phyloP scores from a whole-genome alignment of 2,888 invertebrate genomes.

The Operophtera brumata region DNA sequence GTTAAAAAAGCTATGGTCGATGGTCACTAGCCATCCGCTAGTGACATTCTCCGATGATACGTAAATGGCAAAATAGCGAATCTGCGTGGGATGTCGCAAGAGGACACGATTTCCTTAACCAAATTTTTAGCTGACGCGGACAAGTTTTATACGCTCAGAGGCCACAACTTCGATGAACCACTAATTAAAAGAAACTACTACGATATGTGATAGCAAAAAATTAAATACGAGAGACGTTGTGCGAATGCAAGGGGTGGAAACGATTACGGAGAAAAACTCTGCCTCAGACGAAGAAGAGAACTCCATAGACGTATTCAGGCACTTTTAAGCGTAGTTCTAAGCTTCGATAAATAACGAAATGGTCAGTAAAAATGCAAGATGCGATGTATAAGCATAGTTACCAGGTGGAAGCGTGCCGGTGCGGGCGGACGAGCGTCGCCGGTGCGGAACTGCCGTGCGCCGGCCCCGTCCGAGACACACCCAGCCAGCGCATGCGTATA shows the following conservation, averaged over 20 bases:
- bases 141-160: neutral
- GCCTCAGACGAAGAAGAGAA: neutral
- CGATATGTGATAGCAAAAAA: neutral
- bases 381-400: constrained; percentile 25
- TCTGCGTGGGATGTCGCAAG: neutral
- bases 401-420: constrained; percentile 33
- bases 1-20: neutral
- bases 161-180: neutral
- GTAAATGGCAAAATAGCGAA: neutral
- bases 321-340: neutral
- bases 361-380: constrained; percentile 24
- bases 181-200: neutral
- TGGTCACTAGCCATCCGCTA: neutral
- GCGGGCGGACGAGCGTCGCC: constrained; percentile 45
- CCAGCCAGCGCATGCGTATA: constrained; percentile 70
- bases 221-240: neutral
- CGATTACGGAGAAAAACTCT: neutral
- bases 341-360: constrained; percentile 4
- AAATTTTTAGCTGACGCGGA: neutral
- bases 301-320: neutral
- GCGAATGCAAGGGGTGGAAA: neutral
- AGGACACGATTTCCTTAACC: neutral
- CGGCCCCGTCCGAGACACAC: constrained; percentile 67
- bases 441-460: constrained; percentile 66
- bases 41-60: neutral